phyloP scores from a whole-genome alignment of 1,140 invertebrate genomes.

The Hypsibius dujardini region DNA sequence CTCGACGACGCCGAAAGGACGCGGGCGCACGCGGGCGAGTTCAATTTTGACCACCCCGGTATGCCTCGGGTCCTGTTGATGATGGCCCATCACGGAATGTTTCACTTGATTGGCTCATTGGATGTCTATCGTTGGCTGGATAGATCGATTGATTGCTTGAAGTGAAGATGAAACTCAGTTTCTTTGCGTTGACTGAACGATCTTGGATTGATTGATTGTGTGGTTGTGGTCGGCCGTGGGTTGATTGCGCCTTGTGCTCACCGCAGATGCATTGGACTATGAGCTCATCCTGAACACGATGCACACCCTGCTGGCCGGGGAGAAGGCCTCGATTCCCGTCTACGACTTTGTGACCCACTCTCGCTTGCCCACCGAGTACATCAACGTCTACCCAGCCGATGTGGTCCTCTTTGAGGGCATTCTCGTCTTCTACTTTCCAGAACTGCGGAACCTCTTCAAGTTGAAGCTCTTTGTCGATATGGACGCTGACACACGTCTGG shows the following conservation, averaged over 20 bases:
- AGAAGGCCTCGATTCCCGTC: constrained; percentile 63
- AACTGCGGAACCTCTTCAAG: constrained; percentile 82
- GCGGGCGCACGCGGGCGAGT: constrained; percentile 70
- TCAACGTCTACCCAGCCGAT: constrained; percentile 84
- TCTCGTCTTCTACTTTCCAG: constrained; percentile 86
- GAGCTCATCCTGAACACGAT: constrained; percentile 59
- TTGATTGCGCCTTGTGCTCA: too few species aligned
- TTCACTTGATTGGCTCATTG: too few species aligned
- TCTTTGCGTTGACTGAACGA: too few species aligned
- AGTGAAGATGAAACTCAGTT: too few species aligned
- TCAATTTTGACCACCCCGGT: constrained; percentile 93
- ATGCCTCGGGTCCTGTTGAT: constrained; percentile 22
- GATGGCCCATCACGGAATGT: not conserved
- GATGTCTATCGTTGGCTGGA: too few species aligned
- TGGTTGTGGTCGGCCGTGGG: too few species aligned
- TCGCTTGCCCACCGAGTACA: constrained; percentile 41
- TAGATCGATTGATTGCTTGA: too few species aligned
- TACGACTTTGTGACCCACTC: constrained; percentile 76
- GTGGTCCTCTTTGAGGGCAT: constrained; percentile 96
- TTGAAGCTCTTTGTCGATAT: constrained; percentile 99
- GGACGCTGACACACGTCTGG: constrained; percentile 86
- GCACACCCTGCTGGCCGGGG: constrained; percentile 57
- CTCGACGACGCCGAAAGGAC: constrained; percentile 57
- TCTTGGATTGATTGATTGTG: too few species aligned
- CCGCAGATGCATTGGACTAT: constrained; percentile 63